Conservation (phyloP, 2,888 invertebrate genomes). For the Cataglyphis rosenhaueri region DNA sequence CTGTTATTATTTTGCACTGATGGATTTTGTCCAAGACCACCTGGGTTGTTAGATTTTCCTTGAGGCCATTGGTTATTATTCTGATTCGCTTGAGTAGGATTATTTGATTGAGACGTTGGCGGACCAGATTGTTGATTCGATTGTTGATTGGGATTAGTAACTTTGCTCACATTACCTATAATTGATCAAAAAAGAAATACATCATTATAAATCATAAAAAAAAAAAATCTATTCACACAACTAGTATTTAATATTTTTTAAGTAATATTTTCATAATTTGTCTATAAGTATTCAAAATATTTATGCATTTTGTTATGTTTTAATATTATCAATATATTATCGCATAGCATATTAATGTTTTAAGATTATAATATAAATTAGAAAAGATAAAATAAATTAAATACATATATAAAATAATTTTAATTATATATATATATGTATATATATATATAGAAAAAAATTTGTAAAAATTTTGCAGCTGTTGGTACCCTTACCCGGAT, state of each 20-base stretch:
- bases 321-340: not conserved
- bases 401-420: slow-evolving; percentile 23
- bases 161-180: slow-evolving; percentile 83
- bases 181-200: not conserved
- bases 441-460: slow-evolving; percentile 12
- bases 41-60: slow-evolving; percentile 82
- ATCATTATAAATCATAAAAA: not conserved
- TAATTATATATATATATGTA: not conserved
- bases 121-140: slow-evolving; percentile 86
- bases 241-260: not conserved
- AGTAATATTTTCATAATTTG: not conserved
- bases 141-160: slow-evolving; percentile 86
- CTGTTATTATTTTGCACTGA: slow-evolving; percentile 82
- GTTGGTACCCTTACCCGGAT: slow-evolving; percentile 74
- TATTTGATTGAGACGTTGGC: slow-evolving; percentile 85
- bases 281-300: not conserved
- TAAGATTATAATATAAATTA: not conserved
- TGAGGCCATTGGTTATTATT: slow-evolving; percentile 82
- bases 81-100: slow-evolving; percentile 81
- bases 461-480: not conserved
- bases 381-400: not conserved
- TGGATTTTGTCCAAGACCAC: slow-evolving; percentile 79
- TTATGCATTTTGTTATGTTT: slow-evolving; percentile 4
- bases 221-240: not conserved
- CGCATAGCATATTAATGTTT: not conserved